Evolutionary conservation across 92 coral and sea anemone species (phyloP).

Genomic region (Palythoa heliodiscus): DNA sequence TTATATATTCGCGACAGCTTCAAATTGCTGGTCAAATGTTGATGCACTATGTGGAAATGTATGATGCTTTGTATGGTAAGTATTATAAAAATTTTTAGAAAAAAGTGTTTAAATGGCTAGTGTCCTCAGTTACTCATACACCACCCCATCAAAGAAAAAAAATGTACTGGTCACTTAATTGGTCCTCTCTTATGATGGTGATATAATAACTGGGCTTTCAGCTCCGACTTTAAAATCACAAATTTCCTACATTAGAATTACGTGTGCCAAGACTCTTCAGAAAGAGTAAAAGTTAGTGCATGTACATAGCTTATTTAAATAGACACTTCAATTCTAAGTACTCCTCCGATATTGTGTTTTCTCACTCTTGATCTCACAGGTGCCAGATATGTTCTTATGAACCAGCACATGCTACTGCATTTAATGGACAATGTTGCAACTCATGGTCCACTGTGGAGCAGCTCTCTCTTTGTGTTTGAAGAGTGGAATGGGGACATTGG

Average conservation of each 20-base stretch:
- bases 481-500: conserved; percentile 15
- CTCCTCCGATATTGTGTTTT: neutral
- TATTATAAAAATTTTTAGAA: neutral
- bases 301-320: neutral
- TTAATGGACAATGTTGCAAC: neutral
- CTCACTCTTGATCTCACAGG: conserved; percentile 1
- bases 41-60: conserved; percentile 22
- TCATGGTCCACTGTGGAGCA: conserved; percentile 7
- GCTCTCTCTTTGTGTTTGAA: conserved; percentile 18
- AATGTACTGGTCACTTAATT: too few relatives aligned
- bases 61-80: conserved; percentile 28
- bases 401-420: conserved; percentile 8
- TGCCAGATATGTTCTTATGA: conserved; percentile 6
- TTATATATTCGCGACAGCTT: neutral
- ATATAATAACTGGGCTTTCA: neutral
- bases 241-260: neutral
- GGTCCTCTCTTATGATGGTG: neutral
- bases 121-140: neutral
- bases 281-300: neutral
- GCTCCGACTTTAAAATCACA: neutral
- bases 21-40: neutral
- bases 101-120: neutral
- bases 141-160: neutral
- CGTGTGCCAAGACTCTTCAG: neutral
- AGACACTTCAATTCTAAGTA: neutral